These are phyloP conservation scores for Pithys albifrons DNA, from an alignment of 2,113 vertebrate genomes.

Conservation along the genomic window DNA sequence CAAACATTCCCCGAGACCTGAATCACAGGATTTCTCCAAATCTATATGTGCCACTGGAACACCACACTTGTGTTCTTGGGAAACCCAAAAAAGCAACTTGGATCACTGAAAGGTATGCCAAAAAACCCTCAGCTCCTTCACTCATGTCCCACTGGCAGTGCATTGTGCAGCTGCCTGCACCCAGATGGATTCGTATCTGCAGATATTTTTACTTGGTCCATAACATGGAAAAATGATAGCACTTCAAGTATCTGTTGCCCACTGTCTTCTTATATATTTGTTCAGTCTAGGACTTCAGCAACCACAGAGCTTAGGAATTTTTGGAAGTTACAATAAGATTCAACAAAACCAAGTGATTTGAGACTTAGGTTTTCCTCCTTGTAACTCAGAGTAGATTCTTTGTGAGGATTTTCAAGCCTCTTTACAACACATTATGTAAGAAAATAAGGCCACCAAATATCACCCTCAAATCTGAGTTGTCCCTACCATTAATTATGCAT, in stretches of 20 bases:
- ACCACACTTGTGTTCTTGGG: background rate
- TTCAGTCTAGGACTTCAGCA: background rate
- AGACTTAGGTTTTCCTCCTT: background rate
- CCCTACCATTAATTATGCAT: background rate
- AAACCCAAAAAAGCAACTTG: slow-evolving; percentile 1
- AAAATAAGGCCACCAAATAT: background rate
- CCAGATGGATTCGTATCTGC: background rate
- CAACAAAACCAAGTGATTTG: background rate
- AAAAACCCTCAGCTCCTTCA: background rate
- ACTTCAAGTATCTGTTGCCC: background rate
- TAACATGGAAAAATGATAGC: slow-evolving; percentile 33
- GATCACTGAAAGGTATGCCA: slow-evolving; percentile 5
- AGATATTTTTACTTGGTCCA: slow-evolving; percentile 40
- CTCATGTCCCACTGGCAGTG: background rate
- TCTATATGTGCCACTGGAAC: background rate
- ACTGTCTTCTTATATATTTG: background rate
- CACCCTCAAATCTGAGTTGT: background rate
- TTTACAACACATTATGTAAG: background rate
- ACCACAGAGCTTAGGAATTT: background rate
- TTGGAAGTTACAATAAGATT: background rate
- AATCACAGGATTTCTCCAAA: background rate
- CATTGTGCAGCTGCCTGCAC: slow-evolving; percentile 31
- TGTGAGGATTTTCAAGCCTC: background rate
- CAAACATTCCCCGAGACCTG: background rate
- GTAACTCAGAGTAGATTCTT: background rate